Evolutionary conservation across 2,113 vertebrate species (phyloP).

Genomic region (Nicator chloris): DNA sequence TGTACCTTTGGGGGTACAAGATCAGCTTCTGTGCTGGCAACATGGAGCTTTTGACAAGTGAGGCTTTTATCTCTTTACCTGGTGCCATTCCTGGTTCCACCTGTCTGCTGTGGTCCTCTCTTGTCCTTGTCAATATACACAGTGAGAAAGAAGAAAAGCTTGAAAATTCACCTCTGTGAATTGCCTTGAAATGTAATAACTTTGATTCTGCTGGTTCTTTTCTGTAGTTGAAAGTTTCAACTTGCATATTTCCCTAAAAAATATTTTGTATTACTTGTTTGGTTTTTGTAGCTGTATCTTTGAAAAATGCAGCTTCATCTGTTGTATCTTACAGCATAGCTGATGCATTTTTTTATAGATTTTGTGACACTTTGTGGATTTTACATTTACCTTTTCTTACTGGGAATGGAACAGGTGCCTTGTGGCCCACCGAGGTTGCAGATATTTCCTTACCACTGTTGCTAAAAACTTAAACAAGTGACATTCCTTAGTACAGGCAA

Average conservation of each 20-base stretch:
- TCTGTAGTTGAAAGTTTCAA: neutral
- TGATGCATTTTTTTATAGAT: neutral
- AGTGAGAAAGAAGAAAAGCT: neutral
- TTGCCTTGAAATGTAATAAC: neutral
- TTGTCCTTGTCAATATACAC: neutral
- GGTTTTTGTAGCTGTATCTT: neutral
- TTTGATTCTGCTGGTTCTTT: neutral
- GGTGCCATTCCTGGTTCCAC: neutral
- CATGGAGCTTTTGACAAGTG: neutral
- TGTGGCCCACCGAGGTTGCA: neutral
- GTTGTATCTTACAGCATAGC: neutral
- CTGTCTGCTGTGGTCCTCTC: neutral
- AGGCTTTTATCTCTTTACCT: neutral
- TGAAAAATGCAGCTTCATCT: neutral
- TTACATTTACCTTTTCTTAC: neutral
- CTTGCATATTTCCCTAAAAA: neutral
- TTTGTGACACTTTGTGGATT: neutral
- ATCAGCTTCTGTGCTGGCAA: neutral
- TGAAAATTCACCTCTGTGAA: neutral
- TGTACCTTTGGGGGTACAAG: neutral
- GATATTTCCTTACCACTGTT: neutral
- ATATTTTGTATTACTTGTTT: rapidly evolving
- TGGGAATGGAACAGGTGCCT: neutral
- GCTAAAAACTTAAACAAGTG: neutral
- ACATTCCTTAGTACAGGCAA: neutral